phyloP scores from a whole-genome alignment of 2,888 invertebrate genomes.

The Ichneumon xanthorius region DNA sequence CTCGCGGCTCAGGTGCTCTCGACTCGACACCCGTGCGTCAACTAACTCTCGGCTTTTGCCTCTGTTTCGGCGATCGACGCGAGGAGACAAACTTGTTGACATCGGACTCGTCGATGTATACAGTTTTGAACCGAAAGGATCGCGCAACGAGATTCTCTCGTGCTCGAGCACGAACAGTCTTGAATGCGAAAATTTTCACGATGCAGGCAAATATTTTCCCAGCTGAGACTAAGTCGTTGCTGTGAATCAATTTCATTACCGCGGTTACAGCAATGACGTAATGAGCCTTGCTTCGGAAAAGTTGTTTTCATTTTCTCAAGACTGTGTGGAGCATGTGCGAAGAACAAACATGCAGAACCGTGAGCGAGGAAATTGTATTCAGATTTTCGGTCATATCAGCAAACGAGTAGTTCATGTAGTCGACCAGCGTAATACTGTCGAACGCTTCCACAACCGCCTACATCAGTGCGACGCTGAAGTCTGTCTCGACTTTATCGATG shows the following conservation, averaged over 20 bases:
- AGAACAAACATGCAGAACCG: conserved; percentile 29
- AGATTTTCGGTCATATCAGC: not conserved
- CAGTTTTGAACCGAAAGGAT: no score
- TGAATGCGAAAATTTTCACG: conserved; percentile 13
- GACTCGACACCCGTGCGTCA: no score
- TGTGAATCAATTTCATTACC: conserved; percentile 1
- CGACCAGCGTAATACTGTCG: conserved; percentile 8
- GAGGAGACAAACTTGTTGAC: no score
- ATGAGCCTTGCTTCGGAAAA: not conserved
- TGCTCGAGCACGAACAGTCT: no score
- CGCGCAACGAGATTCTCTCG: no score
- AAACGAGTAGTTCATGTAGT: conserved; percentile 35
- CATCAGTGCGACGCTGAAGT: conserved; percentile 40
- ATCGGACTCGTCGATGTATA: no score
- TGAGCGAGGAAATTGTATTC: not conserved
- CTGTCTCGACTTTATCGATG: conserved; percentile 33
- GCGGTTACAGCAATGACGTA: not conserved
- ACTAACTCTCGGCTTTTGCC: no score
- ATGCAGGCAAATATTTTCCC: not conserved
- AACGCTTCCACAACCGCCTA: conserved; percentile 15
- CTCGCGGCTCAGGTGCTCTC: no score
- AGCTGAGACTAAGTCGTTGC: not conserved
- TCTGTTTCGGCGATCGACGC: no score
- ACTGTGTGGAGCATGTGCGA: conserved; percentile 20
- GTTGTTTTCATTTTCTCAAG: not conserved